phyloP scores from a whole-genome alignment of 2,888 invertebrate species.

The Lumbricus terrestris region DNA sequence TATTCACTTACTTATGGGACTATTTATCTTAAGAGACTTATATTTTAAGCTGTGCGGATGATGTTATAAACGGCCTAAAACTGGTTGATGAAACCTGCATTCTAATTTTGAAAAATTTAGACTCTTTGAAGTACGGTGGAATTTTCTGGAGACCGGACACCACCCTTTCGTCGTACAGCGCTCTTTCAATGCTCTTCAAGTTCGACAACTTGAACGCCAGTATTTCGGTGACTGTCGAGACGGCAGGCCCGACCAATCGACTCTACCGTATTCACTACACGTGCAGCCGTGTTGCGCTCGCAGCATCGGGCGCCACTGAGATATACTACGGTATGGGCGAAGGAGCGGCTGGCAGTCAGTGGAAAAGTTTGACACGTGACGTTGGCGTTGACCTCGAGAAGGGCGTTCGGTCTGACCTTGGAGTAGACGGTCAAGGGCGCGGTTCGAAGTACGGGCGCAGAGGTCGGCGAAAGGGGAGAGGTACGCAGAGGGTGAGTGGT shows the following conservation, averaged over 20 bases:
- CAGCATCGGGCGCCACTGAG: conserved; percentile 67
- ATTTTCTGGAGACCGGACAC: not conserved
- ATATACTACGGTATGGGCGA: conserved; percentile 80
- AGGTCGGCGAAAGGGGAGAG: not conserved
- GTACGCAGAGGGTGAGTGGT: not conserved
- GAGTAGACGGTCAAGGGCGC: conserved; percentile 40
- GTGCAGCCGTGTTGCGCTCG: conserved; percentile 72
- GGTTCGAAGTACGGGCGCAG: not conserved
- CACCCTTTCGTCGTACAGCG: not conserved
- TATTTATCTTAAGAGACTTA: no score
- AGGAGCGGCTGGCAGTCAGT: conserved; percentile 54
- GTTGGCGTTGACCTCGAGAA: conserved; percentile 87
- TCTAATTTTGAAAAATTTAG: not conserved
- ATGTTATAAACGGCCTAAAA: no score
- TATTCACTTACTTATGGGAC: no score
- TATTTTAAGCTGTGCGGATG: no score
- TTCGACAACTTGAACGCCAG: conserved; percentile 69
- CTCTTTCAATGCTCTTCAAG: not conserved
- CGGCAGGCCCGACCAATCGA: conserved; percentile 48
- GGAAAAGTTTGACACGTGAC: conserved; percentile 82
- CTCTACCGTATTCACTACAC: conserved; percentile 81
- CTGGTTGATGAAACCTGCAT: not conserved
- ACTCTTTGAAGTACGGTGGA: not conserved
- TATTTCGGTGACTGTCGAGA: conserved; percentile 75
- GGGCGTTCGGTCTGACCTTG: conserved; percentile 64